These are phyloP conservation scores for Ricordea florida DNA, from an alignment of 92 coral and sea anemone genomes.

Conservation along the genomic window DNA sequence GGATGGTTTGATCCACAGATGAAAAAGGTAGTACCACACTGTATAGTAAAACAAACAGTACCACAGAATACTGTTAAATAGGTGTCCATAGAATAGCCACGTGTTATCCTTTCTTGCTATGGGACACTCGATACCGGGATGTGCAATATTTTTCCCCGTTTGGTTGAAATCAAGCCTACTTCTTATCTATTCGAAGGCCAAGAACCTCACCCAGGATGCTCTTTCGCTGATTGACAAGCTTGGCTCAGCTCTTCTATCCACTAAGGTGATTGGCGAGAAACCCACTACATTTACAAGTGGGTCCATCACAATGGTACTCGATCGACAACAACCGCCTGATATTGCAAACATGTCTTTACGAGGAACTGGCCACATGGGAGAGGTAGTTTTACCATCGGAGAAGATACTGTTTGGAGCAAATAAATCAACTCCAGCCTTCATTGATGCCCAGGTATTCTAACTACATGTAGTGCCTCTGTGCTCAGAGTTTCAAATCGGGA, in stretches of 20 bases:
- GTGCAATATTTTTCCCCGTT: no score
- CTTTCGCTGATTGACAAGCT: constrained; percentile 60
- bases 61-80: no score
- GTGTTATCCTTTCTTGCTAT: no score
- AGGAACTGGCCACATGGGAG: constrained; percentile 47
- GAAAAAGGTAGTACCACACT: no score
- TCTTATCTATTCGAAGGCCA: background rate
- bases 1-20: no score
- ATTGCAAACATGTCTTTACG: constrained; percentile 57
- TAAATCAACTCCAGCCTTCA: constrained; percentile 25
- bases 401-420: constrained; percentile 37
- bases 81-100: no score
- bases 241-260: constrained; percentile 61
- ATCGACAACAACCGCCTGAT: constrained; percentile 67
- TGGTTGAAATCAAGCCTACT: background rate
- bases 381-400: constrained; percentile 69
- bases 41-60: no score
- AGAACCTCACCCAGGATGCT: constrained; percentile 35
- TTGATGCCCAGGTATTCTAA: constrained; percentile 86
- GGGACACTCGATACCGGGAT: no score
- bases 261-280: constrained; percentile 72
- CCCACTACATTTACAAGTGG: constrained; percentile 64
- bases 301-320: constrained; percentile 54
- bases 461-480: no score
- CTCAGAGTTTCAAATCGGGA: no score